Percentiles rank a stretch among this genome's conserved stretches.
phyloP scores from a whole-genome alignment of 2,113 vertebrate genomes.

The Anser cygnoides region DNA sequence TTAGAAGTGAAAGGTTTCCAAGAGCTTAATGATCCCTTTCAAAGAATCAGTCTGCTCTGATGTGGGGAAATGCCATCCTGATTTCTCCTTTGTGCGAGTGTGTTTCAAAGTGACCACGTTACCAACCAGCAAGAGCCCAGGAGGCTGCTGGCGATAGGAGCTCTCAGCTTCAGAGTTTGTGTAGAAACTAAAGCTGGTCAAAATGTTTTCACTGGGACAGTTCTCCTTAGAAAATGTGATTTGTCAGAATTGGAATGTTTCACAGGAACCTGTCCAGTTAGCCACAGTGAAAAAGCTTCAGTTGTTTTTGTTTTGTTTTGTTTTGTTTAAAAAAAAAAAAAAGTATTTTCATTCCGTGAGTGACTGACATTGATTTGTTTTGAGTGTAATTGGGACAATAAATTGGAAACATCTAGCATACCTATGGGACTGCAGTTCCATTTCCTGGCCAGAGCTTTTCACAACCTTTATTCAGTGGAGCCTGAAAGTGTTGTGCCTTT shows the following conservation, averaged over 20 bases:
- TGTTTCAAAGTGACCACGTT: neutral
- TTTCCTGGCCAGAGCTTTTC: constrained; percentile 9
- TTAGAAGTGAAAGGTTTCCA: neutral
- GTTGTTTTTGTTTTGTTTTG: neutral
- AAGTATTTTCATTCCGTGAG: neutral
- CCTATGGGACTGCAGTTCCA: neutral
- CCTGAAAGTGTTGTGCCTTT: neutral
- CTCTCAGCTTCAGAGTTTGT: neutral
- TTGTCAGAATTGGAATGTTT: neutral
- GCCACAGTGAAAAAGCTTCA: neutral
- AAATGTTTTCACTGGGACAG: neutral
- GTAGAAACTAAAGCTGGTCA: neutral
- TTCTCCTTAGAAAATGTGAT: neutral
- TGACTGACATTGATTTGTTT: neutral
- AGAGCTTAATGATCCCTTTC: neutral
- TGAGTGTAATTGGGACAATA: neutral
- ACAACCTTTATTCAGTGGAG: neutral
- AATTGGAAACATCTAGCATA: neutral
- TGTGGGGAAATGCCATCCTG: neutral
- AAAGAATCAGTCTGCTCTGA: neutral
- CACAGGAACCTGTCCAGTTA: neutral
- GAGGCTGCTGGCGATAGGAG: neutral
- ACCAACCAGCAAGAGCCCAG: neutral
- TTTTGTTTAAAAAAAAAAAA: neutral
- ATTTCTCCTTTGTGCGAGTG: neutral